Base-by-base conservation (phyloP, 2,888 invertebrate genomes). In the Digitonthophagus gazella region DNA sequence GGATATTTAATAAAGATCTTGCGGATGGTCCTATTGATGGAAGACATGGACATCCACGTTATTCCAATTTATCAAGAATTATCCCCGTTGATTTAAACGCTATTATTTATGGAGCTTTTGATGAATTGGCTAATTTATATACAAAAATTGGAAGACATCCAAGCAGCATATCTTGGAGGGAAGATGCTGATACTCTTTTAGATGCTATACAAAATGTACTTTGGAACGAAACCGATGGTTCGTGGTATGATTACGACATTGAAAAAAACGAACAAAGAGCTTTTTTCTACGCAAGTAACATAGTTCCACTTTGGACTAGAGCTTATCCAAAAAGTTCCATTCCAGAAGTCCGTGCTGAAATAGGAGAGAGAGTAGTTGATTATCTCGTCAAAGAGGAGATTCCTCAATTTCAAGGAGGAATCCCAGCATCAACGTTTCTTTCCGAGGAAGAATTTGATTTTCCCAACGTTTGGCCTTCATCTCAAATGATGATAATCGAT, bases 401-500 rank as follows among this genome's bases (percentile, higher is more conserved):
- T 55, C 11, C 14, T 5, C 6, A 81, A 88, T 69, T 56, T 15
- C 57, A 64, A 1, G 92, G 92, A 1, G 93, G 93, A 2, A 85
- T 91, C 19, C 93, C 93, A 0, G 82, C 89, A 0, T 91, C 92
- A 0, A 76, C 91, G 56, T 82, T 84, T 28, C 82, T 85, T 15
- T 89, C 89, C 3, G 90, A 90, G 0, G 89, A 93, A 79, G 91
- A 93, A 78, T 91, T 93, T 93, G 93, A 93, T 79, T 90, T 88
- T 76, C 92, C 94, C 0, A 95, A 95, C 78, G 93, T 92, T 0
- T 95, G 95, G 95, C 90, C 95, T 0, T 95, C 95, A 1, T 85
- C 91, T 58, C 91, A 93, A 72, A 90, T 91, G 76, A 86, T 93
- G 65, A 83, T 91, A 1, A 88, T 94, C 1, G 86, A 90, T 78